These are phyloP conservation scores for Galerucella calmariensis DNA, from an alignment of 2,888 invertebrate genomes.

Conservation along the genomic window DNA sequence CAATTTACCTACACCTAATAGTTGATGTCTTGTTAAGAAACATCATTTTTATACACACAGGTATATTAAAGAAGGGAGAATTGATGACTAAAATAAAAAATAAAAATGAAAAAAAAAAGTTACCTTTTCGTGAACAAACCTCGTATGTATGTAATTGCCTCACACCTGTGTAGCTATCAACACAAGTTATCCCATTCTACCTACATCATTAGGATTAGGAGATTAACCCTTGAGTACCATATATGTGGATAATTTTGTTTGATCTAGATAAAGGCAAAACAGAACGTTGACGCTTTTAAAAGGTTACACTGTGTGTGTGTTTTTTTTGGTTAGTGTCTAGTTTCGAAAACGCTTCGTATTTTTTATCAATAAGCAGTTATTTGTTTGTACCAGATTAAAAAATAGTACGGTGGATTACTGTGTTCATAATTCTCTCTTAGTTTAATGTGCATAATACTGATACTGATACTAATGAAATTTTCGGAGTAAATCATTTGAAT, in stretches of 20 bases:
- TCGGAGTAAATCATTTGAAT: too few species aligned
- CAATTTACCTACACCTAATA: too few species aligned
- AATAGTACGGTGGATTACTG: conserved; percentile 16
- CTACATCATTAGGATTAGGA: neutral
- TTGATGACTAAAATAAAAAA: too few species aligned
- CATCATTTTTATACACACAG: too few species aligned
- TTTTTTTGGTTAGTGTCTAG: neutral
- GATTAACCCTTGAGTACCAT: conserved; percentile 4
- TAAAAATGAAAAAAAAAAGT: too few species aligned
- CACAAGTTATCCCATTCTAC: neutral
- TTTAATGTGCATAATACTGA: neutral
- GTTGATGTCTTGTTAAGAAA: too few species aligned
- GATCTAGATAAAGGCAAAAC: conserved; percentile 28
- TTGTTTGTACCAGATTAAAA: conserved; percentile 16
- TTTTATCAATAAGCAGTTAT: conserved; percentile 30
- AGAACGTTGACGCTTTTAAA: conserved; percentile 14
- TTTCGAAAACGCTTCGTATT: neutral
- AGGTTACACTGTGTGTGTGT: conserved; percentile 9
- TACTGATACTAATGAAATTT: too few species aligned
- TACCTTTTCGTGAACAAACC: neutral
- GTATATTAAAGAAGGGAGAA: too few species aligned
- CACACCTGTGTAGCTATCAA: too few species aligned
- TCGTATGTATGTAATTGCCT: neutral
- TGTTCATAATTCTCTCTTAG: neutral
- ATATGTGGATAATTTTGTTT: conserved; percentile 23